Evolutionary conservation across 2,888 invertebrate genomes (phyloP).

Genomic region (Heteromurus nitidus): DNA sequence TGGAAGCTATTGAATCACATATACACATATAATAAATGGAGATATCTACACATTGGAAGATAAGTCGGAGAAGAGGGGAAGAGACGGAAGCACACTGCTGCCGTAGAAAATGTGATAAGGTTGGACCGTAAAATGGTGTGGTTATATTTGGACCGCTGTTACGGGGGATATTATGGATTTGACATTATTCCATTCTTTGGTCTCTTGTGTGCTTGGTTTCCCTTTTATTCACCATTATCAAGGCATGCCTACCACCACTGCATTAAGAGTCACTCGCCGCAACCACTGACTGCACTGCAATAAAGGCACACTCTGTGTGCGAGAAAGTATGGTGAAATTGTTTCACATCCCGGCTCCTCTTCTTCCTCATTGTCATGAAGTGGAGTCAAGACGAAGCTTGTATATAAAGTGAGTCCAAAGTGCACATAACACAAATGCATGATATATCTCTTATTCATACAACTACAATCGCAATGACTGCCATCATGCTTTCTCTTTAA

Average conservation of each 20-base stretch:
- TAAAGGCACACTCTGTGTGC: neutral
- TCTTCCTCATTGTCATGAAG: neutral
- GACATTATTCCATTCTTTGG: neutral
- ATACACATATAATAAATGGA: too few relatives aligned
- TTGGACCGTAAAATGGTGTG: neutral
- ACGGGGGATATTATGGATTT: constrained; percentile 27
- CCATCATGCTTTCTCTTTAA: neutral
- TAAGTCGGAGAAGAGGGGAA: neutral
- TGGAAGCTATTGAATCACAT: neutral
- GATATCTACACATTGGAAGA: too few relatives aligned
- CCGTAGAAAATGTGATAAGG: neutral
- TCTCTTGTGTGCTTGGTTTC: neutral
- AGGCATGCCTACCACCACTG: too few relatives aligned
- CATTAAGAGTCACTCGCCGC: neutral
- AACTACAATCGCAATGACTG: neutral
- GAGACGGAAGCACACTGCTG: neutral
- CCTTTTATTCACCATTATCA: constrained; percentile 3
- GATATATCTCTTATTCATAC: constrained; percentile 9
- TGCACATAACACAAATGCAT: neutral
- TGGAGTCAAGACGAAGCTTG: constrained; percentile 7
- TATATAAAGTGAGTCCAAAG: neutral
- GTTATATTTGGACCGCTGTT: neutral
- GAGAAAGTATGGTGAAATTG: neutral
- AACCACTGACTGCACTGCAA: neutral
- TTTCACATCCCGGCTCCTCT: neutral